phyloP scores from a whole-genome alignment of 1,140 invertebrate genomes.

The Pteromalus puparum region DNA sequence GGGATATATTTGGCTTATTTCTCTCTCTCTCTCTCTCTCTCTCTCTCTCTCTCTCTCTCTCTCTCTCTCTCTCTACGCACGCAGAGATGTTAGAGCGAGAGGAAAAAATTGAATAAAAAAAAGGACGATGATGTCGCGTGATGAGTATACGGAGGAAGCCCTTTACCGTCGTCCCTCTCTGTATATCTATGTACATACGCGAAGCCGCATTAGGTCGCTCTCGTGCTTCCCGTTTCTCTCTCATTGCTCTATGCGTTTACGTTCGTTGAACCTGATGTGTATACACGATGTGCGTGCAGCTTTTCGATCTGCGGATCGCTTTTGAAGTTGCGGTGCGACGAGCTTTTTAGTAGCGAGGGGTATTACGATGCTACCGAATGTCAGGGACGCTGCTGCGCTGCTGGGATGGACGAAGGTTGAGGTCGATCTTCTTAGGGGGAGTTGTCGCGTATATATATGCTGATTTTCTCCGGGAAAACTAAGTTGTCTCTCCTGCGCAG shows the following conservation, averaged over 20 bases:
- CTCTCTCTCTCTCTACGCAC: too few relatives aligned
- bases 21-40: neutral
- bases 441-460: neutral
- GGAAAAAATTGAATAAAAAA: neutral
- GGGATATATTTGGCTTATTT: constrained; percentile 34
- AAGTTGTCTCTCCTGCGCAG: neutral
- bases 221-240: neutral
- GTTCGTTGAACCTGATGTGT: neutral
- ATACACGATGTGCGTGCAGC: neutral
- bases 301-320: neutral
- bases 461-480: neutral
- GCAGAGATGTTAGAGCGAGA: neutral
- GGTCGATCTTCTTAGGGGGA: neutral
- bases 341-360: neutral
- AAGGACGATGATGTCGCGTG: neutral
- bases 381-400: neutral
- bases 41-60: too few relatives aligned
- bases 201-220: constrained; percentile 12
- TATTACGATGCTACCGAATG: neutral
- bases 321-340: neutral
- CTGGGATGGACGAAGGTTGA: neutral
- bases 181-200: too few relatives aligned
- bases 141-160: neutral
- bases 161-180: neutral
- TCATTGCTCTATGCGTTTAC: neutral